These are phyloP conservation scores for Malthinus seriepunctatus DNA, from an alignment of 2,888 invertebrate species.

Conservation along the genomic window DNA sequence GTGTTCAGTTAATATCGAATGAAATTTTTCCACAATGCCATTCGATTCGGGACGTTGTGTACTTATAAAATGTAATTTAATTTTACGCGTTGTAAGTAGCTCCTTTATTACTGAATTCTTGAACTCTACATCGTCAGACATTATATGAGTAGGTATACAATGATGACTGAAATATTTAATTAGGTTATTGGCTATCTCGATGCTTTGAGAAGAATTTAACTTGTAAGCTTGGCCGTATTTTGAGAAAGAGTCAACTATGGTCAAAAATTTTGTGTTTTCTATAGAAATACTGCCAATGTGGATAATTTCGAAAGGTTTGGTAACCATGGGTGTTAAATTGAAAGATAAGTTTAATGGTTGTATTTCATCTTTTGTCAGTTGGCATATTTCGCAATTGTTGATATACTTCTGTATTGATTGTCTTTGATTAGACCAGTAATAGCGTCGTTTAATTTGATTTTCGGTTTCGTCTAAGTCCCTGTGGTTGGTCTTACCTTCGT, in stretches of 20 bases:
- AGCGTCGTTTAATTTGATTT: neutral
- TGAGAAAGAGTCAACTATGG: too few species aligned
- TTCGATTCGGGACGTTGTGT: neutral
- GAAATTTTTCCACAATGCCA: neutral
- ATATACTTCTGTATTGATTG: neutral
- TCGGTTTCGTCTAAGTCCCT: neutral
- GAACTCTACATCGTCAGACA: neutral
- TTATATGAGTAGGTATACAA: neutral
- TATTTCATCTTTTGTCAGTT: neutral
- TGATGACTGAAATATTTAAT: neutral
- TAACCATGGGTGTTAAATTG: neutral
- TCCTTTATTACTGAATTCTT: neutral
- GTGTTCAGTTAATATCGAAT: too few species aligned
- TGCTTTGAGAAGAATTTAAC: too few species aligned
- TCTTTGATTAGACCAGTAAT: neutral
- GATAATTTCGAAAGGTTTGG: neutral
- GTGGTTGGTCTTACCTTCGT: conserved; percentile 3
- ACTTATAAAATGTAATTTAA: neutral
- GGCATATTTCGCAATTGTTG: neutral
- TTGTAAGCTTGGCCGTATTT: too few species aligned
- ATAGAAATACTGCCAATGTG: neutral
- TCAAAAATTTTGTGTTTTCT: neutral
- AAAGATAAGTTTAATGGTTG: neutral
- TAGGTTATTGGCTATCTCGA: neutral
- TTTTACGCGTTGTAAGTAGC: neutral